Evolutionary conservation across 2,797 vertebrate genomes (phyloP), one percentile per base, ranked within the genome.

Genomic region (Apogon hyalosoma): DNA sequence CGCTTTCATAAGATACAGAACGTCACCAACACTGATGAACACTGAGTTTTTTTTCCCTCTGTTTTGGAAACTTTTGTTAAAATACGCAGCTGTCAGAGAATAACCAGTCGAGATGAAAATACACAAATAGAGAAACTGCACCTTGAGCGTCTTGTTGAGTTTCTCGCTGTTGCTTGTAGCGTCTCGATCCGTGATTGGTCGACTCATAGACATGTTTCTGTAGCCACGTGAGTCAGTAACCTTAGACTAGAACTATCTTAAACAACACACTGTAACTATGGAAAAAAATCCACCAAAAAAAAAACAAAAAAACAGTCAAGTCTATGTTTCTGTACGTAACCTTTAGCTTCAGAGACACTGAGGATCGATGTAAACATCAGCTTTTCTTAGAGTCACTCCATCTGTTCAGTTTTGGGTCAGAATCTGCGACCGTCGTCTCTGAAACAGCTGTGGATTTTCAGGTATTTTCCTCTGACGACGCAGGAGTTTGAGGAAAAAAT

Each of bases 381-480:
- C 7, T 11, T 70, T 42, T 33, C 7, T 33, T 33, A 24, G 39
- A 57, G 11, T 59, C 11, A 11, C 13, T 11, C 6, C 15, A 15
- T 63, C 31, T 10, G 10, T 54, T 60, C 18, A 18, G 4, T 47
- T 50, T 41, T 49, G 21, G 11, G 38, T 48, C 21, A 48, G 24
- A 12, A 50, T 33, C 7, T 6, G 7, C 31, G 1, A 3, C 19
- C 16, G 13, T 46, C 11, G 33, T n/a, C 9, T 46, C 14, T 52
- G 11, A 3, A 28, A 28, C 24, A 33, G 31, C 31, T 33, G 6
- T 33, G 31, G 31, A 33, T 53, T 74, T 81, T 74, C 57, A 55
- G 78, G 77, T 74, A 63, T 68, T 81, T 80, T 60, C 69, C 78
- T 51, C 39, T 2, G 3, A 3, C n/a, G 14, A 61, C 57, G 40